Evolutionary conservation across 2,797 vertebrate genomes (phyloP).

Genomic region (Pseudomugil tenellus): DNA sequence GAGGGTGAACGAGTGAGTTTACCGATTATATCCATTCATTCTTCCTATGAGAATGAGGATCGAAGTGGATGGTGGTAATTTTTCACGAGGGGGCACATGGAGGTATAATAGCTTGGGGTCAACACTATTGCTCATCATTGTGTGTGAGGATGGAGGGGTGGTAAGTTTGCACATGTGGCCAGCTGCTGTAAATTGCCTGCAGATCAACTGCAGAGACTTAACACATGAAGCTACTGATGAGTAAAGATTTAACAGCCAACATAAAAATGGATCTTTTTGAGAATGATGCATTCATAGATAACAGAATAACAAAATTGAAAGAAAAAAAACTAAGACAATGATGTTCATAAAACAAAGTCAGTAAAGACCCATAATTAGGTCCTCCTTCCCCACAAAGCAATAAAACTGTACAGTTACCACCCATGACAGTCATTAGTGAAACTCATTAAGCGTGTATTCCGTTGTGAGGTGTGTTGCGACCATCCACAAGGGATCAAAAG

Average conservation of each 20-base stretch:
- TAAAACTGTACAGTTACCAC: constrained; percentile 21
- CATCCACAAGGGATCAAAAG: constrained; percentile 4
- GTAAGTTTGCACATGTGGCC: constrained; percentile 9
- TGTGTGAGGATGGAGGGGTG: constrained; percentile 5
- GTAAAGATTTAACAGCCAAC: constrained; percentile 10
- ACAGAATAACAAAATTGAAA: neutral
- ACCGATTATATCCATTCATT: constrained; percentile 66
- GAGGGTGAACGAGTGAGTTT: constrained; percentile 46
- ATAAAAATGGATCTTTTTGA: neutral
- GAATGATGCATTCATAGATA: neutral
- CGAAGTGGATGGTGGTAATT: constrained; percentile 31
- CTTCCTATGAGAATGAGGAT: constrained; percentile 30
- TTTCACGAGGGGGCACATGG: constrained; percentile 46
- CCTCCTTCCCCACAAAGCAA: constrained; percentile 26
- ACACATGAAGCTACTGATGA: constrained; percentile 10
- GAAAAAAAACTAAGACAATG: too few relatives aligned
- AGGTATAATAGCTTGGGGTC: constrained; percentile 40
- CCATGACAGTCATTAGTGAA: constrained; percentile 14
- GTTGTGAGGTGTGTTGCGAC: constrained; percentile 39
- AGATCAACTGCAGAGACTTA: constrained; percentile 19
- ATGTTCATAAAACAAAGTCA: too few relatives aligned
- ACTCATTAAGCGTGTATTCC: constrained; percentile 51
- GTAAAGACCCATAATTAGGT: constrained; percentile 50
- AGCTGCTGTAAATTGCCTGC: constrained; percentile 40
- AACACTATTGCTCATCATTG: constrained; percentile 51